phyloP scores from a whole-genome alignment of 2,113 vertebrate genomes.

The Zootoca vivipara region DNA sequence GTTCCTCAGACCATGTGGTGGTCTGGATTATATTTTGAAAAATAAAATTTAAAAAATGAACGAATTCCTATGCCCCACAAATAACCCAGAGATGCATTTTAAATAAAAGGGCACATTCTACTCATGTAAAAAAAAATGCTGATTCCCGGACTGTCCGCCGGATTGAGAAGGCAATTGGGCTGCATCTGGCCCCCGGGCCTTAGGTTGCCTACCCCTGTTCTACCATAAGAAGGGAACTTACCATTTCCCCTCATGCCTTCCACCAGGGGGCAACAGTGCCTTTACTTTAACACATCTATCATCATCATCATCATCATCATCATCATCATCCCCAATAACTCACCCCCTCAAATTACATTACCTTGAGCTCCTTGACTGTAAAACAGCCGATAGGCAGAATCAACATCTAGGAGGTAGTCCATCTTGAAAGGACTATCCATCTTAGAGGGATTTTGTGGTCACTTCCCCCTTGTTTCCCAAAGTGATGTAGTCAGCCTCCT shows the following conservation, averaged over 20 bases:
- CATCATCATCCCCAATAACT: background rate
- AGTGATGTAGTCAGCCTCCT: slow-evolving; percentile 64
- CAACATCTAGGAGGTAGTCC: slow-evolving; percentile 85
- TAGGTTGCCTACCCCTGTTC: too few species aligned
- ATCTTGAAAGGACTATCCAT: slow-evolving; percentile 74
- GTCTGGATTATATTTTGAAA: too few species aligned
- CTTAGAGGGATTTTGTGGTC: slow-evolving; percentile 65
- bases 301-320: too few species aligned
- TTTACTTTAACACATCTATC: background rate
- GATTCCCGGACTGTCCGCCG: too few species aligned
- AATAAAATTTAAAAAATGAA: too few species aligned
- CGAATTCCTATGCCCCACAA: too few species aligned
- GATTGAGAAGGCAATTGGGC: too few species aligned
- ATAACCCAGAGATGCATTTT: too few species aligned
- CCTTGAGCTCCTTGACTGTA: slow-evolving; percentile 86
- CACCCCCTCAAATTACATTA: slow-evolving; percentile 59
- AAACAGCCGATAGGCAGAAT: slow-evolving; percentile 82
- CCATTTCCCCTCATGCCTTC: background rate
- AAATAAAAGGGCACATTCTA: too few species aligned
- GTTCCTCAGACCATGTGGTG: too few species aligned
- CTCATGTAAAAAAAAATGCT: too few species aligned
- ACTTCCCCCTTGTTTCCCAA: slow-evolving; percentile 22
- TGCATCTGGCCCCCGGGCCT: too few species aligned
- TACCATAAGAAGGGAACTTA: background rate
- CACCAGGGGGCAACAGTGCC: background rate